Evolutionary conservation across 2,888 invertebrate species (phyloP).

Genomic region (Mythimna ferrago): DNA sequence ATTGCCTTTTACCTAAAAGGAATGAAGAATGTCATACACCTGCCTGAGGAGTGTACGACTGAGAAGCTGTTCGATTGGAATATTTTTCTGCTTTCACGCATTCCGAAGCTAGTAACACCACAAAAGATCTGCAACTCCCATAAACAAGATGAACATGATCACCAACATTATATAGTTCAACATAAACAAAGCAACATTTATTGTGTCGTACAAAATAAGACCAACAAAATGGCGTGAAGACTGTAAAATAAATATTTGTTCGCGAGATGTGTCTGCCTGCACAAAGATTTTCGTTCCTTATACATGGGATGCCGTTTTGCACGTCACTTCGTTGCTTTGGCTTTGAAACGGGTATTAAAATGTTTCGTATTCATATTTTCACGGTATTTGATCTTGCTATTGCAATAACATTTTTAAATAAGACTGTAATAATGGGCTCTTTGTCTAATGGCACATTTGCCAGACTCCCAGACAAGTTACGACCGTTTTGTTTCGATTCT

Average conservation of each 20-base stretch:
- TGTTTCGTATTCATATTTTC: not conserved
- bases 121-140: not conserved
- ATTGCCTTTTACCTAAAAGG: not conserved
- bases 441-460: too few species aligned
- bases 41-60: too few species aligned
- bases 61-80: too few species aligned
- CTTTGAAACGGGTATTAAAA: constrained; percentile 8
- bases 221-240: not conserved
- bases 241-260: constrained; percentile 33
- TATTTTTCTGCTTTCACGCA: too few species aligned
- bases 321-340: constrained; percentile 4
- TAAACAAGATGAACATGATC: not conserved
- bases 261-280: constrained; percentile 16
- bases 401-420: not conserved
- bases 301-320: constrained; percentile 6
- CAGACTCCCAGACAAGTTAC: too few species aligned
- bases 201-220: constrained; percentile 13
- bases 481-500: too few species aligned
- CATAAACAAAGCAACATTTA: constrained; percentile 16
- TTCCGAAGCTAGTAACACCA: not conserved
- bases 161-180: not conserved
- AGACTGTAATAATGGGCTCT: not conserved
- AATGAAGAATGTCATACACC: too few species aligned
- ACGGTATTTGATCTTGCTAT: not conserved
- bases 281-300: constrained; percentile 6